Conservation (phyloP, 1,140 invertebrate genomes). For the Drosophila tsacasi region DNA sequence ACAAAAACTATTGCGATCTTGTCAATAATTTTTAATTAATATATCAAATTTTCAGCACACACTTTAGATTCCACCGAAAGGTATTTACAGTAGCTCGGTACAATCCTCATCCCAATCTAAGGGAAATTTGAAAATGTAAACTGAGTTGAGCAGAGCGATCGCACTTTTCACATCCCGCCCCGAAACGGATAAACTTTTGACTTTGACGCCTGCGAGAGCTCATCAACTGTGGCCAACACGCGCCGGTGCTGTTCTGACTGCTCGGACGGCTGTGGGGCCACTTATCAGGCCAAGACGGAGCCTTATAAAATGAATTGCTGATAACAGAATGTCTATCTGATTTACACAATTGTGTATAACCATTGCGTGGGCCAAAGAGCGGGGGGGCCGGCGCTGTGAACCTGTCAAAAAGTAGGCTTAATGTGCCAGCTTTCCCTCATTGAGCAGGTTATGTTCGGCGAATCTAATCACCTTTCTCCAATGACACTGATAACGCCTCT, state of each 20-base stretch:
- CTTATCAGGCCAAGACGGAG: slow-evolving; percentile 68
- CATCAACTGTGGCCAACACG: slow-evolving; percentile 68
- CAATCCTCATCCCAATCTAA: slow-evolving; percentile 37
- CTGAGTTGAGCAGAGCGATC: background rate
- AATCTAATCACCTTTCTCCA: slow-evolving; percentile 49
- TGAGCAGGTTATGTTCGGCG: slow-evolving; percentile 45
- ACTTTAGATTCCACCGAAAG: background rate
- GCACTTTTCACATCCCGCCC: slow-evolving; percentile 57
- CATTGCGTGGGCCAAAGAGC: slow-evolving; percentile 29
- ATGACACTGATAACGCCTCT: slow-evolving; percentile 23
- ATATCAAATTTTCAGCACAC: background rate
- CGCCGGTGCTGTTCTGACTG: slow-evolving; percentile 51
- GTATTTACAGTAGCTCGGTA: background rate
- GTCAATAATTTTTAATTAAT: background rate
- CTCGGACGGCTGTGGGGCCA: slow-evolving; percentile 12
- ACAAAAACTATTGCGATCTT: background rate
- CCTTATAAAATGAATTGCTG: slow-evolving; percentile 64
- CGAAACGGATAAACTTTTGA: slow-evolving; percentile 31
- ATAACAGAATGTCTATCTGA: slow-evolving; percentile 68
- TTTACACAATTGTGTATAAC: slow-evolving; percentile 49
- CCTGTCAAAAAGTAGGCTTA: slow-evolving; percentile 14
- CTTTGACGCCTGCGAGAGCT: slow-evolving; percentile 23
- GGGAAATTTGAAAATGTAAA: slow-evolving; percentile 43
- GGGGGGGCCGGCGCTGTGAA: slow-evolving; percentile 6
- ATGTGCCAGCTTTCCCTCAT: slow-evolving; percentile 2